Percentiles rank a stretch among this genome's conserved stretches.
These are phyloP conservation scores for Aleiodes alternator DNA, from an alignment of 2,888 invertebrate genomes.

Conservation along the genomic window DNA sequence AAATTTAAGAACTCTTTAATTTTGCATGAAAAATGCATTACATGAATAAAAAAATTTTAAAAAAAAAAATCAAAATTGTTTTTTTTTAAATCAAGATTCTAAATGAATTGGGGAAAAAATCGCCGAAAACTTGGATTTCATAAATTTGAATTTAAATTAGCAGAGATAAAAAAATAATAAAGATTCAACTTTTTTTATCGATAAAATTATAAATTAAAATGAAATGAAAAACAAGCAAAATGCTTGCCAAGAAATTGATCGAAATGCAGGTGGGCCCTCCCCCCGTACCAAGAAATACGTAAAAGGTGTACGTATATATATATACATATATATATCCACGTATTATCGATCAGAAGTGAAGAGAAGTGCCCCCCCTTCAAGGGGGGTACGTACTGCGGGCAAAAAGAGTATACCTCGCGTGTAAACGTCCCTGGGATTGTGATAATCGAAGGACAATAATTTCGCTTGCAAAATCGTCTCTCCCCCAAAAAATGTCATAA, in stretches of 20 bases:
- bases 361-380: constrained; percentile 19
- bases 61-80: too few species aligned
- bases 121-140: too few species aligned
- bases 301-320: too few species aligned
- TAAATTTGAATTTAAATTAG: too few species aligned
- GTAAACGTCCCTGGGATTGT: constrained; percentile 46
- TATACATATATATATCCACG: constrained; percentile 55
- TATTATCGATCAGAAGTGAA: constrained; percentile 54
- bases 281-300: constrained; percentile 53
- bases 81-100: too few species aligned
- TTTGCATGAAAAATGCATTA: too few species aligned
- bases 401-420: constrained; percentile 52
- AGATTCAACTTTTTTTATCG: too few species aligned
- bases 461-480: constrained; percentile 2
- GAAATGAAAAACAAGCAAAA: constrained; percentile 1
- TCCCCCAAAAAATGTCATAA: constrained; percentile 1
- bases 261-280: constrained; percentile 67
- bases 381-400: constrained; percentile 47
- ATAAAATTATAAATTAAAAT: too few species aligned
- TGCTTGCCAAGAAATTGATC: constrained; percentile 68
- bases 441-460: constrained; percentile 46
- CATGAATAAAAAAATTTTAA: too few species aligned
- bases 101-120: too few species aligned
- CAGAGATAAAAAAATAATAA: too few species aligned
- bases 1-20: too few species aligned